Evolutionary conservation across 2,797 vertebrate genomes (phyloP), one percentile per base, ranked within the genome.

Genomic region (Hydrolagus colliei): DNA sequence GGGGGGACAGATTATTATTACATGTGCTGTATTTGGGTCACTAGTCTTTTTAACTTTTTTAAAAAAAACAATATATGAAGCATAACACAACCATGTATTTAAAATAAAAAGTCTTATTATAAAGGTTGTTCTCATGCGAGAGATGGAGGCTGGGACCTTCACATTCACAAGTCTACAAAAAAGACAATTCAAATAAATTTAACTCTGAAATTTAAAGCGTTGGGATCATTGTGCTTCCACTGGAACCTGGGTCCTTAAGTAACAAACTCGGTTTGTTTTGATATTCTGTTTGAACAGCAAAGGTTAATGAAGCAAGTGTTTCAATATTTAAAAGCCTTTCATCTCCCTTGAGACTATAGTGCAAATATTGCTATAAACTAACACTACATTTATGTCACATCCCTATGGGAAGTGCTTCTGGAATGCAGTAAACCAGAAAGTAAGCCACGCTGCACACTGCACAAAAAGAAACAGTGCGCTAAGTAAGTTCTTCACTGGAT

Each of bases 291-390:
- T 79, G 82, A 88, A 90, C 87, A 89, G 0, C 0, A 87, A 87
- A 88, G 87, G 87, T 87, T 90, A 91, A 90, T 89, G 88, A 90
- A 90, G 87, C 71, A 27, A 27, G 63, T 87, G 87, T 90, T 90
- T 72, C 89, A 87, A 89, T 90, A 89, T 12, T 71, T 20, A 71
- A 71, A 71, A 71, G 13, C 16, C n/a, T 71, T 71, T 89, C 89
- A 88, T 89, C 87, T 87, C 88, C 89, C 89, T 86, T 82, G 85
- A 63, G 75, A 89, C 86, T 78, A 77, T 73, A 89, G 87, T 78
- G 85, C 78, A 87, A 76, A 88, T 88, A 87, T 86, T 86, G 86
- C 87, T 90, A 86, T 87, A 89, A 89, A 79, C 86, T 86, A 88
- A 68, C 71, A 71, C 59, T 88, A 62, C 88, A 86, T 89, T 90